A percentile compares a stretch with the other conserved stretches of the same genome.
phyloP scores from a whole-genome alignment of 2,797 vertebrate species.

The Enteromius radiatus region DNA sequence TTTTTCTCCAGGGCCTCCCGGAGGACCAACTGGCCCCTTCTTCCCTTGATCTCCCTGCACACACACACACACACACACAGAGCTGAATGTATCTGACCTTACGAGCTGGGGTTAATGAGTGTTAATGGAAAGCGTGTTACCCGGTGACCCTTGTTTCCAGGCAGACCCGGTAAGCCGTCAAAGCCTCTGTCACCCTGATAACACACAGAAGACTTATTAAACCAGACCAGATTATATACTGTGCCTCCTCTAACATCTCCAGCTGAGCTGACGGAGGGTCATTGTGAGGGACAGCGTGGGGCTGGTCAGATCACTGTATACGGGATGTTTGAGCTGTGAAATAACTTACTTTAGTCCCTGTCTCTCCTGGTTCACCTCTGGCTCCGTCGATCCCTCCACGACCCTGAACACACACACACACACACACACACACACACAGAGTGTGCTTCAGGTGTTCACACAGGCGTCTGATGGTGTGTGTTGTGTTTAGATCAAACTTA shows the following conservation, averaged over 20 bases:
- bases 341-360: slow-evolving; percentile 87
- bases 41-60: slow-evolving; percentile 88
- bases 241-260: neutral
- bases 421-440: neutral
- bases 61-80: slow-evolving; percentile 21
- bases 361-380: slow-evolving; percentile 89
- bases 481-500: slow-evolving; percentile 65
- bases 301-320: neutral
- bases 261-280: neutral
- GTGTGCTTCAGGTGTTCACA: neutral
- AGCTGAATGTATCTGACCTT: neutral
- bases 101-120: neutral
- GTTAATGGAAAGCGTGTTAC: slow-evolving; percentile 72
- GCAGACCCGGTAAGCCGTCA: slow-evolving; percentile 91
- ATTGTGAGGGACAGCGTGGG: neutral
- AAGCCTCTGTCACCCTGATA: slow-evolving; percentile 91
- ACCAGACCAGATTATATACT: neutral
- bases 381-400: slow-evolving; percentile 88
- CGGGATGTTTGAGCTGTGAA: neutral
- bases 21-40: slow-evolving; percentile 80
- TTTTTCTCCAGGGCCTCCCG: slow-evolving; percentile 86
- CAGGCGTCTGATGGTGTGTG: neutral
- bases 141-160: slow-evolving; percentile 91
- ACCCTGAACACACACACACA: slow-evolving; percentile 77
- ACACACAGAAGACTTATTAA: slow-evolving; percentile 1